Evolutionary conservation across 1,140 invertebrate genomes (phyloP).

Genomic region (Zophobas atratus): DNA sequence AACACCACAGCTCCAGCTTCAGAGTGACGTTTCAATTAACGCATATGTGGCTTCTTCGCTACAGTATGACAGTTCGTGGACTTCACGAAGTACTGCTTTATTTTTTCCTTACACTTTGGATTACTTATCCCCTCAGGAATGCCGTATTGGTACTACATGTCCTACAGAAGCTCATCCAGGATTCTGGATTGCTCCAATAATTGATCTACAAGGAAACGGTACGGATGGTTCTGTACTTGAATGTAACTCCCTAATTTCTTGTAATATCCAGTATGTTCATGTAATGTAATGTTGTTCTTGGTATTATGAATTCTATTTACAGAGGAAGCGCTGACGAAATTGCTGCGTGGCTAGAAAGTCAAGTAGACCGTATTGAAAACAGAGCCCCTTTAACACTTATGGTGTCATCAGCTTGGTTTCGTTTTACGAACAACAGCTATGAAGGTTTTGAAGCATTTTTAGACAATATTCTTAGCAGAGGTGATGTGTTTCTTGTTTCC

Average conservation of each 20-base stretch:
- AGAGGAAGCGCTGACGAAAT: slow-evolving; percentile 6
- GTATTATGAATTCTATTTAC: slow-evolving; percentile 26
- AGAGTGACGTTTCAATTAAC: slow-evolving; percentile 70
- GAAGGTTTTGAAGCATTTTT: slow-evolving; percentile 54
- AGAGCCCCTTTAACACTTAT: slow-evolving; percentile 51
- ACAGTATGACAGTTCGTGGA: slow-evolving; percentile 78
- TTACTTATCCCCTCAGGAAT: slow-evolving; percentile 75
- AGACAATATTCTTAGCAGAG: slow-evolving; percentile 46
- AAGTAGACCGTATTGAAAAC: background rate
- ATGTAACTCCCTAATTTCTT: slow-evolving; percentile 76
- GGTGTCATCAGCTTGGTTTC: slow-evolving; percentile 56
- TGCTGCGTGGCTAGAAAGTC: no score
- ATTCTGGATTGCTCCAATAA: slow-evolving; percentile 77
- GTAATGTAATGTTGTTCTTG: background rate
- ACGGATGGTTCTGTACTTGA: slow-evolving; percentile 49
- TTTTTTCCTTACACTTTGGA: slow-evolving; percentile 79
- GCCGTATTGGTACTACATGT: slow-evolving; percentile 72
- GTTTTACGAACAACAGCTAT: slow-evolving; percentile 45
- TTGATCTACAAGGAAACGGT: slow-evolving; percentile 72
- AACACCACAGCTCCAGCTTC: slow-evolving; percentile 60
- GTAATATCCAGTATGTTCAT: slow-evolving; percentile 69
- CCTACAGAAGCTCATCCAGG: slow-evolving; percentile 75
- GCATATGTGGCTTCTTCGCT: slow-evolving; percentile 71
- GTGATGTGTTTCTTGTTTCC: slow-evolving; percentile 59
- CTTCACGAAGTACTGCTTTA: slow-evolving; percentile 68